Evolutionary conservation across 1,140 invertebrate species (phyloP).

Genomic region (Papilio aristodemus): DNA sequence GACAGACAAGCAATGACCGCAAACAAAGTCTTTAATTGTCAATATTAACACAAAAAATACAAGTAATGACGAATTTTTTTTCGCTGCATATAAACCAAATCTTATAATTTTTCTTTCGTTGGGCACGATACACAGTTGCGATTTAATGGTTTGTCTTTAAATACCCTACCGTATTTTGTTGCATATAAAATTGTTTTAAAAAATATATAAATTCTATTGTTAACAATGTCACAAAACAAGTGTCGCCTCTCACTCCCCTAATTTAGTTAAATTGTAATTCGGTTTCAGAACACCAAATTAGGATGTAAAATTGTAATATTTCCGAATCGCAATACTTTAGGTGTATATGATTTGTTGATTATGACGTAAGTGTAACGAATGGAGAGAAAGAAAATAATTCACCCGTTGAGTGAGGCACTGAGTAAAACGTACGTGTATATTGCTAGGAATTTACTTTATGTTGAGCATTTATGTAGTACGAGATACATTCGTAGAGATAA

Average conservation of each 20-base stretch:
- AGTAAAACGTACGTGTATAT: conserved; percentile 56
- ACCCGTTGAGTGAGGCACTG: conserved; percentile 77
- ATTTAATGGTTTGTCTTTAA: no score
- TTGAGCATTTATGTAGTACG: conserved; percentile 66
- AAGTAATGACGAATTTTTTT: no score
- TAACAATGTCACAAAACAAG: conserved; percentile 38
- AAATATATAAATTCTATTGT: background rate
- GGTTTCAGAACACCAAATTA: conserved; percentile 75
- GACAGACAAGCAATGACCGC: no score
- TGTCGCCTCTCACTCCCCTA: conserved; percentile 44
- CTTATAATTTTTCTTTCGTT: no score
- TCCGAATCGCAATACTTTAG: conserved; percentile 69
- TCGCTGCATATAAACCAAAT: no score
- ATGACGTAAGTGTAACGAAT: conserved; percentile 51
- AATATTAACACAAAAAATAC: no score
- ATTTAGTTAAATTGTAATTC: conserved; percentile 59
- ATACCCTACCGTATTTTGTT: no score
- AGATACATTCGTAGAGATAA: conserved; percentile 38
- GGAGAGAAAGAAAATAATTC: conserved; percentile 54
- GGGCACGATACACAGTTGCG: no score
- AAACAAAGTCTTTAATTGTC: no score
- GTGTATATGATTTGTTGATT: conserved; percentile 76
- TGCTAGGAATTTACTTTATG: conserved; percentile 47
- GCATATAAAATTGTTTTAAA: background rate
- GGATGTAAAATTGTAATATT: conserved; percentile 54